Base-by-base conservation (phyloP, 2,888 invertebrate genomes). In the Agelastica alni region DNA sequence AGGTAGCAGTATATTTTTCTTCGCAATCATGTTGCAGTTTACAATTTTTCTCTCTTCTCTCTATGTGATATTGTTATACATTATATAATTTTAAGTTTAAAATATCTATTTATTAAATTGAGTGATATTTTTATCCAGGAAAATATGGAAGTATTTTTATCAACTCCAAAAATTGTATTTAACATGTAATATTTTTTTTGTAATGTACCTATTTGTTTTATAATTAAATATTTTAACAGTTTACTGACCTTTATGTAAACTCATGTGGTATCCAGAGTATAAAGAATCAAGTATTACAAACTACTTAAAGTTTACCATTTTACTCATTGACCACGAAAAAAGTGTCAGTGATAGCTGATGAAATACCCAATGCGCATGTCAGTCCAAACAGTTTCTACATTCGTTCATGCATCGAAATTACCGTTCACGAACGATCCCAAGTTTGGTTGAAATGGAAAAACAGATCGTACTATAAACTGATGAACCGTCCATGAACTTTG, bases 51-150 rank as follows among this genome's bases (percentile, higher is more conserved):
- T 60, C 52, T 55, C 42, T 57, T 30, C 16, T 53, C n/a, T n/a
- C n/a, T 62, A 56, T 62, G 62, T 62, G 62, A 62, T 62, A 62
- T 58, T 60, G 53, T 60, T 54, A 51, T 49, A 55, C 46, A 42
- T 55, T 51, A 20, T 36, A 14, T 36, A 47, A 34, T 48, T 47
- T 48, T 47, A 31, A 32, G 47, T 53, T 47, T 36, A 53, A 32
- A 45, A 20, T 9, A 13, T 20, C 31, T 49, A 49, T 49, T 41
- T 49, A 49, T 49, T 49, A 22, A 32, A 41, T 18, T 49, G 49
- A 49, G 49, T 49, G 49, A 49, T 49, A 49, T 49, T 49, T 41
- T 42, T 49, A 3, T 32, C 49, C 18, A 48, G 49, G 22, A 32
- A 42, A 41, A 46, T n/a, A n/a, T n/a, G n/a, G 17, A 34, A 5